phyloP scores from a whole-genome alignment of 2,113 vertebrate genomes.

The Ranitomeya imitator region DNA sequence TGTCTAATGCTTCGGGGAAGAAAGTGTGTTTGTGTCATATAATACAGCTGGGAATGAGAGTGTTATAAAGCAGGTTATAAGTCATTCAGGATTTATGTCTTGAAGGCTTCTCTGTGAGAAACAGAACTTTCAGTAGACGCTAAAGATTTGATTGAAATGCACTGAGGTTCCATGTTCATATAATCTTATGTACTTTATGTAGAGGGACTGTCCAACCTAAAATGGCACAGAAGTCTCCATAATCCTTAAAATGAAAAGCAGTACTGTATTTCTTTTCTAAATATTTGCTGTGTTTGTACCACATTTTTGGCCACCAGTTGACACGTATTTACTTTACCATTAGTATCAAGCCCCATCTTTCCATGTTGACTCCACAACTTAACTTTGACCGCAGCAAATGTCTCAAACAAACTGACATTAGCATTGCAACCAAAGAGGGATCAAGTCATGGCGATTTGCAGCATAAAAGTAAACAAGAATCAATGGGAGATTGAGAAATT shows the following conservation, averaged over 20 bases:
- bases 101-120: slow-evolving; percentile 8
- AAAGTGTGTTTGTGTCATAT: slow-evolving; percentile 32
- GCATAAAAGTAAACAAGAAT: too few species aligned
- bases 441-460: neutral
- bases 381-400: neutral
- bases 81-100: slow-evolving; percentile 39
- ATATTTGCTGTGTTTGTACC: too few species aligned
- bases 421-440: neutral
- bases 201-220: neutral
- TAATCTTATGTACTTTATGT: neutral
- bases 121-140: neutral
- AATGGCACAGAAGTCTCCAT: neutral
- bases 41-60: slow-evolving; percentile 25
- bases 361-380: neutral
- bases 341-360: too few species aligned
- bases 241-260: too few species aligned
- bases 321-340: too few species aligned
- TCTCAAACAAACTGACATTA: neutral
- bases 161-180: neutral
- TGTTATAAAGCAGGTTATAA: slow-evolving; percentile 46
- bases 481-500: too few species aligned
- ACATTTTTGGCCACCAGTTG: too few species aligned
- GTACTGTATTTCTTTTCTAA: too few species aligned
- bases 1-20: slow-evolving; percentile 49
- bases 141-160: neutral